These are phyloP conservation scores for Trogon surrucura DNA, from an alignment of 2,113 vertebrate genomes.

Conservation along the genomic window DNA sequence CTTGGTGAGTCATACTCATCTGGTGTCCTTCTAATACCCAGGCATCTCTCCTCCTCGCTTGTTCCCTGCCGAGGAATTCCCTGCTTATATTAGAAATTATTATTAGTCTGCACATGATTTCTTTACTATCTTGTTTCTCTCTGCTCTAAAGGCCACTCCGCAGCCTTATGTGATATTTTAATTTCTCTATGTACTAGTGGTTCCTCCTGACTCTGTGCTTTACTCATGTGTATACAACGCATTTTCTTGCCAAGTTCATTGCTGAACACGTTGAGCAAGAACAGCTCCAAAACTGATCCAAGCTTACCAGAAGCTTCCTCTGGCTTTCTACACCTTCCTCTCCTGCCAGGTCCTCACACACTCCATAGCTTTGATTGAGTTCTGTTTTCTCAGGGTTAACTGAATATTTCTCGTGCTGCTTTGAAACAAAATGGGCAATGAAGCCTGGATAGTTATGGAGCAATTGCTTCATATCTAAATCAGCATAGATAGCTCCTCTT, in stretches of 20 bases:
- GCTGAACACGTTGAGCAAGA: neutral
- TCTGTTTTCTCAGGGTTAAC: neutral
- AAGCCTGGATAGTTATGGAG: neutral
- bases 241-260: neutral
- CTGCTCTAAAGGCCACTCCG: neutral
- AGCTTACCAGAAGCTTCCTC: neutral
- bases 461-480: neutral
- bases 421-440: neutral
- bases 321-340: neutral
- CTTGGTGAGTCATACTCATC: neutral
- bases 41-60: neutral
- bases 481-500: neutral
- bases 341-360: neutral
- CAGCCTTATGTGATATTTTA: neutral
- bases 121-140: neutral
- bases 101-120: neutral
- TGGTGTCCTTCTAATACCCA: neutral
- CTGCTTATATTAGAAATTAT: neutral
- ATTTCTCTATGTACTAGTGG: neutral
- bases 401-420: neutral
- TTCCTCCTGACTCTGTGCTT: neutral
- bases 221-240: accelerated
- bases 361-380: neutral
- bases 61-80: neutral
- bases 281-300: neutral